Evolutionary conservation across 1,140 invertebrate genomes (phyloP), one percentile per base, ranked within the genome.

Genomic region (Hyles vespertilio): DNA sequence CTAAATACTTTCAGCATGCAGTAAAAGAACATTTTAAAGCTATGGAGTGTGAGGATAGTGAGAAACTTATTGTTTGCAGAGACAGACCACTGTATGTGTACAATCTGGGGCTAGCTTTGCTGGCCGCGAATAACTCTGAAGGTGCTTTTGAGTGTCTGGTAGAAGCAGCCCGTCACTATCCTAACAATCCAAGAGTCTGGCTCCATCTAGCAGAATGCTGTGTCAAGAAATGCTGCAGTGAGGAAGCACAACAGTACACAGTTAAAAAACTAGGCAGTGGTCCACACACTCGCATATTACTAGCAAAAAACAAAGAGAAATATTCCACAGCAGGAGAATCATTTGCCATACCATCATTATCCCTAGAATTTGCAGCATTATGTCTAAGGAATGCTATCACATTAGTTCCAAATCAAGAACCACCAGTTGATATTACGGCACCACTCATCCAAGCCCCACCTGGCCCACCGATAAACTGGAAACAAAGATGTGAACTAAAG

Each of bases 121-220:
- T 99, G 32, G 94, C 97, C 74, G 92, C 95, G 45, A 93, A 94
- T 48, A 93, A 96, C 70, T 92, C 95, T 2, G 90, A 92, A 59
- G 92, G 94, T 70, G 97, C 98, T 2, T 98, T 99, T 87, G 96
- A 98, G 74, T 98, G 95, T 88, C 92, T 99, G 5, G 93, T 95
- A n/a, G 94, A 97, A 84, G 95, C 95, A 32, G 92, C 97, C 0
- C 93, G 97, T 66, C 93, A 94, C 51, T 96, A 96, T 73, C 95
- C 95, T 57, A 95, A 94, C 68, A 98, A 98, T 89, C 95, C 97
- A 1, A 90, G 96, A 52, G 91, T 99, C 3, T 99, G 98, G 98
- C 84, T 98, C 36, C 91, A 97, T 66, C 91, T 99, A 69, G 96
- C 98, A 0, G 98, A 99, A 87, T 98, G 97, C 79, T 98, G 96